Percentiles rank a stretch among this genome's conserved stretches.
These are phyloP conservation scores for Rutilus rutilus DNA, from an alignment of 2,113 vertebrate species.

Conservation along the genomic window DNA sequence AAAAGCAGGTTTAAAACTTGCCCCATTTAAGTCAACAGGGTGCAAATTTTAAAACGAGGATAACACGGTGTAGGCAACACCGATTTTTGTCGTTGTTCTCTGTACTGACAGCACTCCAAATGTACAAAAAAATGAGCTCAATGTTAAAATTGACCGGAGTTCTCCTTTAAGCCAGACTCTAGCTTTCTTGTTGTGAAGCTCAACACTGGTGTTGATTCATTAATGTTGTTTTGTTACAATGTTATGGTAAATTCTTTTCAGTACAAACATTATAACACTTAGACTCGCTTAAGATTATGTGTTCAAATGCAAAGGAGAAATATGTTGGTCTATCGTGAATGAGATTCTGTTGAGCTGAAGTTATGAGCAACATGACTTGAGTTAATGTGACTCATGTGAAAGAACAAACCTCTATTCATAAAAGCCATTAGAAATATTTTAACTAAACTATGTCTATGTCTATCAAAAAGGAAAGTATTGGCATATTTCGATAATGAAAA, in stretches of 20 bases:
- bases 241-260: background rate
- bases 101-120: too few species aligned
- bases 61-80: too few species aligned
- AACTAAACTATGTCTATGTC: background rate
- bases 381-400: background rate
- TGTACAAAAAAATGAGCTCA: too few species aligned
- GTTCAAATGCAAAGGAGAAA: background rate
- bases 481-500: background rate
- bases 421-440: background rate
- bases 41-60: too few species aligned
- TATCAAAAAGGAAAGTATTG: background rate
- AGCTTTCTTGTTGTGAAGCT: background rate
- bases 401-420: background rate
- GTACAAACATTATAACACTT: background rate
- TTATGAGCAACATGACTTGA: slow-evolving; percentile 36
- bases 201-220: too few species aligned
- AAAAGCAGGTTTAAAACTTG: too few species aligned
- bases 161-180: too few species aligned
- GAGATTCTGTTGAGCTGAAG: background rate
- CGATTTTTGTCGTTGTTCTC: too few species aligned
- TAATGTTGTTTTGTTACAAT: background rate
- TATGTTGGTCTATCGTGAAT: background rate
- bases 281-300: background rate
- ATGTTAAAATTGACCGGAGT: too few species aligned
- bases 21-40: too few species aligned